Conservation (phyloP, 2,797 vertebrate genomes). For the Cynopterus sphinx region DNA sequence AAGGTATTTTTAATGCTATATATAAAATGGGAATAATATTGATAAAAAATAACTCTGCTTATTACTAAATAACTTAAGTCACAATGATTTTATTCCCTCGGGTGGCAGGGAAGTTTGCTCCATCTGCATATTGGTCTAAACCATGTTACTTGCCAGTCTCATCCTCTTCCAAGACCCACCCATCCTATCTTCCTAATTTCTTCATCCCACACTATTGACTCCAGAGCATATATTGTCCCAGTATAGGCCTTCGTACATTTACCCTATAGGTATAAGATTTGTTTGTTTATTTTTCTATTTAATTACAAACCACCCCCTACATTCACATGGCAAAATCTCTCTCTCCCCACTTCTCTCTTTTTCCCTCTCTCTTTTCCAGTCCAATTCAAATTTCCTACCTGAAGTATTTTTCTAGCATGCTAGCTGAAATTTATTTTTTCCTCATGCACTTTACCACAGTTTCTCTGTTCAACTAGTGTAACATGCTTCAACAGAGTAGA, state of each 20-base stretch:
- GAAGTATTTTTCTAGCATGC: neutral
- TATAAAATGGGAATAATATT: neutral
- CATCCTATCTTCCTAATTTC: neutral
- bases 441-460: neutral
- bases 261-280: neutral
- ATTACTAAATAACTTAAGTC: neutral
- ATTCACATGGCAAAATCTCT: neutral
- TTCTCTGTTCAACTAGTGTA: neutral
- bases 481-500: neutral
- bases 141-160: neutral
- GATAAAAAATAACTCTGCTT: neutral
- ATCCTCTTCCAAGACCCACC: neutral
- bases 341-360: neutral
- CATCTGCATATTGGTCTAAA: neutral
- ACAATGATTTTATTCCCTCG: neutral
- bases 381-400: neutral
- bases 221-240: neutral
- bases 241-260: neutral
- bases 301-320: neutral
- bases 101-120: neutral
- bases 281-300: neutral
- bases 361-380: neutral
- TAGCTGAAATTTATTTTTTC: neutral
- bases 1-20: neutral
- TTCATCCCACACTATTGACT: neutral